These are phyloP conservation scores for Columba janthina DNA, from an alignment of 2,113 vertebrate genomes.

Conservation along the genomic window DNA sequence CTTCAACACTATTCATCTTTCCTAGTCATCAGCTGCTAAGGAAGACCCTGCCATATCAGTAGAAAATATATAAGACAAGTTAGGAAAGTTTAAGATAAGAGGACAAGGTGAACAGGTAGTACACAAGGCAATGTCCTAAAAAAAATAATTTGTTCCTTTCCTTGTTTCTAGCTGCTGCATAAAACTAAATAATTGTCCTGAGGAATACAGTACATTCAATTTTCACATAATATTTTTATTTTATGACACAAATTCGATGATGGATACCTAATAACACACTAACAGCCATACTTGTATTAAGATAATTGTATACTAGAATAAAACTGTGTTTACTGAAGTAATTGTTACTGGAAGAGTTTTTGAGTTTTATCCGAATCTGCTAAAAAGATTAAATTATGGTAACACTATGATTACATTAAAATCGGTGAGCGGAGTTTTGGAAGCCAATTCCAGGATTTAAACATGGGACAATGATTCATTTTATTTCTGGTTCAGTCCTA, in stretches of 20 bases:
- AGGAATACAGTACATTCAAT: not conserved
- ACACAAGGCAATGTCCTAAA: not conserved
- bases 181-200: not conserved
- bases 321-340: not conserved
- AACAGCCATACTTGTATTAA: not conserved
- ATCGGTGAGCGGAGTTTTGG: not conserved
- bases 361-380: not conserved
- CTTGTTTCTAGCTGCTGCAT: not conserved
- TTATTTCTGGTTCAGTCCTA: not conserved
- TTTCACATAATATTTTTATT: not conserved
- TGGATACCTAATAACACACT: not conserved
- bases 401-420: not conserved
- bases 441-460: not conserved
- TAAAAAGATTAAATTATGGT: not conserved
- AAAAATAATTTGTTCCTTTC: not conserved
- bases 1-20: not conserved
- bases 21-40: not conserved
- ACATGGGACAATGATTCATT: not conserved
- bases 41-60: not conserved
- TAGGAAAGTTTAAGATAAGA: not conserved
- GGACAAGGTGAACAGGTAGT: not conserved
- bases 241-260: not conserved
- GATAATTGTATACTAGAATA: not conserved
- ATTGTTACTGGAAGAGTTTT: not conserved
- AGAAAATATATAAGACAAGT: not conserved